Conservation (phyloP, 2,888 invertebrate species). For the Mystacides longicornis region DNA sequence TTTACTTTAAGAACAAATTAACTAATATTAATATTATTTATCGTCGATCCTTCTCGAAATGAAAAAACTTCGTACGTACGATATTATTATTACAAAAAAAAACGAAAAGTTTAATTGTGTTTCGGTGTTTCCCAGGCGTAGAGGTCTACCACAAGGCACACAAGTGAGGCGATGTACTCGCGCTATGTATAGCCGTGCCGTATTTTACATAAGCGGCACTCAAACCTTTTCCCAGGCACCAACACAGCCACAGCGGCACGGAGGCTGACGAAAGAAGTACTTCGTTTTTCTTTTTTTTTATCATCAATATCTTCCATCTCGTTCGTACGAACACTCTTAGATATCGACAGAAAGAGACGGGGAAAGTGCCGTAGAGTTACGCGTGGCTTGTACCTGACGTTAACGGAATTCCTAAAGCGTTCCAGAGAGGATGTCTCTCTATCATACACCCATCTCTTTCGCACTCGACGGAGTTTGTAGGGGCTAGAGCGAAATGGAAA, state of each 20-base stretch:
- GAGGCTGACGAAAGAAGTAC: slow-evolving; percentile 20
- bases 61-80: too few relatives aligned
- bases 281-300: slow-evolving; percentile 26
- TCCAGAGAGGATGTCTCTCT: slow-evolving; percentile 13
- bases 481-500: slow-evolving; percentile 16
- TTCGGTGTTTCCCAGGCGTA: slow-evolving; percentile 2
- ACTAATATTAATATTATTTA: too few relatives aligned
- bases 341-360: slow-evolving; percentile 16
- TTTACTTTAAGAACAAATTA: too few relatives aligned
- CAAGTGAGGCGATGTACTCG: slow-evolving; percentile 4
- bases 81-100: too few relatives aligned
- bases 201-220: not conserved
- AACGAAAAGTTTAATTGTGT: not conserved
- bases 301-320: slow-evolving; percentile 23
- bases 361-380: slow-evolving; percentile 23
- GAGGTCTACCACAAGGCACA: slow-evolving; percentile 11
- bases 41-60: too few relatives aligned
- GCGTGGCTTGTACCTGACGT: slow-evolving; percentile 23
- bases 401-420: slow-evolving; percentile 26
- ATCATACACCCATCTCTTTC: slow-evolving; percentile 6
- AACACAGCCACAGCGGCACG: slow-evolving; percentile 12
- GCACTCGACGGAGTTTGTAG: not conserved
- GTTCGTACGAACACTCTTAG: not conserved
- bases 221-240: slow-evolving; percentile 20
- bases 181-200: not conserved